Evolutionary conservation across 2,113 vertebrate genomes (phyloP).

Genomic region (Chionodraco myersi): DNA sequence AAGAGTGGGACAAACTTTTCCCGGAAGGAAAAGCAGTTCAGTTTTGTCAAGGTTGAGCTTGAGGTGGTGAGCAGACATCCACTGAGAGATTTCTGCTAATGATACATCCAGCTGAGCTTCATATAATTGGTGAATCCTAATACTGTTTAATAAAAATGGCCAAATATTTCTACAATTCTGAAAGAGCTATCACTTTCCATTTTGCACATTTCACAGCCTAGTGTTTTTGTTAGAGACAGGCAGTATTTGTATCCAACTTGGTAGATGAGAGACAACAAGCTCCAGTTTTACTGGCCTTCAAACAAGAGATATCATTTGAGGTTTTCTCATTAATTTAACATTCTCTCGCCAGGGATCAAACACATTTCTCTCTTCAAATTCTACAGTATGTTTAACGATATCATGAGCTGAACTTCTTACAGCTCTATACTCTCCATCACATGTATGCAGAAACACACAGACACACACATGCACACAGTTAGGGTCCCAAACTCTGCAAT

Average conservation of each 20-base stretch:
- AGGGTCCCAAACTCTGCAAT: too few relatives aligned
- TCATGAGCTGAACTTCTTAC: neutral
- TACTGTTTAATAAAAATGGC: too few relatives aligned
- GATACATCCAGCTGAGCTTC: too few relatives aligned
- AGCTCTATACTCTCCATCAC: neutral
- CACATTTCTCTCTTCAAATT: neutral
- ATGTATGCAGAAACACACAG: neutral
- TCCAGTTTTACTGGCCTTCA: neutral
- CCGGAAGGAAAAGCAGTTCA: too few relatives aligned
- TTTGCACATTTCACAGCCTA: neutral
- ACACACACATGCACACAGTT: neutral
- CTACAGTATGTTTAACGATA: neutral
- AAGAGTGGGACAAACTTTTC: too few relatives aligned
- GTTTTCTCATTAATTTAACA: neutral
- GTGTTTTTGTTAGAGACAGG: neutral
- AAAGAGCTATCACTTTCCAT: neutral
- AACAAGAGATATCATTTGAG: neutral
- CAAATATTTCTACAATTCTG: neutral
- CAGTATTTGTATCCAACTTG: neutral
- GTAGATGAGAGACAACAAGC: neutral
- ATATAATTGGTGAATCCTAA: too few relatives aligned
- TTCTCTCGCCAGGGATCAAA: neutral
- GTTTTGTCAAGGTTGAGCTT: too few relatives aligned
- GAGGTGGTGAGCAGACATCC: too few relatives aligned
- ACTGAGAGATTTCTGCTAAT: too few relatives aligned